Conservation (phyloP, 2,797 vertebrate genomes). For the Myiotriccus ornatus region DNA sequence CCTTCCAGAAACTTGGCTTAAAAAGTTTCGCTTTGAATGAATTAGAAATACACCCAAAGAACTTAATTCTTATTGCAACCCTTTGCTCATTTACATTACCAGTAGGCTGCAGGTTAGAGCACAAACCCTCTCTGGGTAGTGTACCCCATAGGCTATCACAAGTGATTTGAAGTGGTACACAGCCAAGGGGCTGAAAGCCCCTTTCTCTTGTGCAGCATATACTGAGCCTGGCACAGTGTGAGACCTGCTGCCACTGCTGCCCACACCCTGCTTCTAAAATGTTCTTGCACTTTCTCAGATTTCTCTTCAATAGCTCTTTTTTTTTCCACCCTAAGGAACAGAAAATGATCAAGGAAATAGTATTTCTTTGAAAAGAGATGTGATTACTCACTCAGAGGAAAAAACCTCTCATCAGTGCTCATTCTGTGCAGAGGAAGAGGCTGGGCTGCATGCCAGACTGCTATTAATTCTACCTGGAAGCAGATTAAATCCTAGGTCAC, state of each 20-base stretch:
- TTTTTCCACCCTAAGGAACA: background rate
- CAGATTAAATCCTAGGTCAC: slow-evolving; percentile 45
- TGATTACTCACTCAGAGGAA: background rate
- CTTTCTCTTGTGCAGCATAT: background rate
- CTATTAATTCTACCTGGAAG: slow-evolving; percentile 58
- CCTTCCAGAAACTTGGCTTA: background rate
- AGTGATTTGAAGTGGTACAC: background rate
- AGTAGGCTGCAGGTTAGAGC: background rate
- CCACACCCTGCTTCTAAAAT: background rate
- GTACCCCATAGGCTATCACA: background rate
- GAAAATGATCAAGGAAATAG: slow-evolving; percentile 8
- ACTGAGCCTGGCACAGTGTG: background rate
- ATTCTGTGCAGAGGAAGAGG: background rate
- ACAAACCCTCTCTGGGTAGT: background rate
- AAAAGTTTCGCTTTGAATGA: background rate
- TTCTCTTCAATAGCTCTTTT: background rate
- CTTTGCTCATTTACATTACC: background rate
- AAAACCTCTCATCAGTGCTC: slow-evolving; percentile 16
- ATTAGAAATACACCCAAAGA: background rate
- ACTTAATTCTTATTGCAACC: background rate
- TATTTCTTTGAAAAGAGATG: slow-evolving; percentile 27
- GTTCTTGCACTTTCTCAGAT: slow-evolving; percentile 12
- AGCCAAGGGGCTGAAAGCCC: background rate
- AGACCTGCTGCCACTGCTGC: background rate
- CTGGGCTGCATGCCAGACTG: slow-evolving; percentile 15